A percentile compares a stretch with the other conserved stretches of the same genome.
Evolutionary conservation across 1,140 invertebrate genomes (phyloP).

Genomic region (Drosophila yakuba): DNA sequence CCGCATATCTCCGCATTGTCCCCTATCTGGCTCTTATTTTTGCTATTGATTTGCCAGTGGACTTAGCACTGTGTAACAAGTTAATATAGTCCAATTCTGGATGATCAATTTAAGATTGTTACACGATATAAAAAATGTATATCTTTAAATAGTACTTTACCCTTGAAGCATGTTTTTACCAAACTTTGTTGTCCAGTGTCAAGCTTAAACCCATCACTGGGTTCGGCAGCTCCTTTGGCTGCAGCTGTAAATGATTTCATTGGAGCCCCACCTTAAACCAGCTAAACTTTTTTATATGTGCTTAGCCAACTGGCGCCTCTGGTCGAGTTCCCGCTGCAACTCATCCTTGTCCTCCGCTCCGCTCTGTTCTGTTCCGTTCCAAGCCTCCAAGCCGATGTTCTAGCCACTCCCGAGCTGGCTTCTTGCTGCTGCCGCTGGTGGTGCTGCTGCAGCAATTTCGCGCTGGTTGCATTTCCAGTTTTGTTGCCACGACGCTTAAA

Average conservation of each 20-base stretch:
- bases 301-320: conserved; percentile 77
- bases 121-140: too few relatives aligned
- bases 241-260: conserved; percentile 76
- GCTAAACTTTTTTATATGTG: conserved; percentile 81
- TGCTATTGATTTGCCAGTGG: conserved; percentile 30
- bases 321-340: conserved; percentile 6
- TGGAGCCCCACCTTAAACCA: conserved; percentile 72
- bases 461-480: conserved; percentile 79
- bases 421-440: conserved; percentile 26
- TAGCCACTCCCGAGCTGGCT: conserved; percentile 33
- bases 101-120: too few relatives aligned
- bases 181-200: conserved; percentile 24
- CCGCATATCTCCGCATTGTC: conserved; percentile 20
- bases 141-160: too few relatives aligned
- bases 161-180: neutral
- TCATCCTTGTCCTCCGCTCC: too few relatives aligned
- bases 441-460: conserved; percentile 66
- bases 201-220: conserved; percentile 7
- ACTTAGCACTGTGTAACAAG: conserved; percentile 18
- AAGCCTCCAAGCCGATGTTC: neutral
- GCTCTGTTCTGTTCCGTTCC: neutral
- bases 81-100: too few relatives aligned
- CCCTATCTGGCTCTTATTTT: conserved; percentile 25
- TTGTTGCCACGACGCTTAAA: conserved; percentile 61
- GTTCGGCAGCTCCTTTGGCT: conserved; percentile 43